phyloP scores from a whole-genome alignment of 2,888 invertebrate genomes.

The Keiferia lycopersicella region DNA sequence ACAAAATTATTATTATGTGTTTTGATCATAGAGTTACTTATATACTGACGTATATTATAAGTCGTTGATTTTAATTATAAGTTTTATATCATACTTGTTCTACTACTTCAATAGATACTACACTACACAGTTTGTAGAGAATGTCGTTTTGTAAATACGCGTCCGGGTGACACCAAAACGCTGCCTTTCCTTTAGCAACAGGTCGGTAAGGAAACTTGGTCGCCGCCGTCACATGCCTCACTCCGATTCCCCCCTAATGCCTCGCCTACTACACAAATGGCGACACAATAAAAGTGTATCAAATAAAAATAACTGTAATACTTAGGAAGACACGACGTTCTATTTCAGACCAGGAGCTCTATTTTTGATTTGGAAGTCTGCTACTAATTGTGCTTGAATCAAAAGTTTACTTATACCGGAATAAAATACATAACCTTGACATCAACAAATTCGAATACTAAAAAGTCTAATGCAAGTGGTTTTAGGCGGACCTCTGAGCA shows the following conservation, averaged over 20 bases:
- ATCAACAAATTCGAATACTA: too few relatives aligned
- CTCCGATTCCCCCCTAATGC: slow-evolving; percentile 29
- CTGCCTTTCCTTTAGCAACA: slow-evolving; percentile 59
- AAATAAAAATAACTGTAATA: background rate
- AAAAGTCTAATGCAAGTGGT: too few relatives aligned
- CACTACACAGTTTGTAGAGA: background rate
- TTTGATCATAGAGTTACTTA: too few relatives aligned
- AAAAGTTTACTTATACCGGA: too few relatives aligned
- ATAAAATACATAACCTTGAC: too few relatives aligned
- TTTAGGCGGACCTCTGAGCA: too few relatives aligned
- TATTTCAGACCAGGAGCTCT: background rate
- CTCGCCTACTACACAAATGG: slow-evolving; percentile 6
- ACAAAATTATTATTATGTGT: too few relatives aligned
- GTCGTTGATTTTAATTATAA: too few relatives aligned
- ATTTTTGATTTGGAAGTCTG: background rate
- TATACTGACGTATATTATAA: too few relatives aligned
- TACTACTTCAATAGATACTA: too few relatives aligned
- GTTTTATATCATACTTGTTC: too few relatives aligned
- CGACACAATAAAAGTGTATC: background rate
- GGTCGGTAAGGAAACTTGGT: slow-evolving; percentile 59
- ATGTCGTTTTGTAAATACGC: background rate
- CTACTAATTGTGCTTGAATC: too few relatives aligned
- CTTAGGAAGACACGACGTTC: background rate
- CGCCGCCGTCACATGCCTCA: slow-evolving; percentile 26
- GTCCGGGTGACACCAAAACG: slow-evolving; percentile 30